Conservation (phyloP, 2,113 vertebrate species). For the Peromyscus californicus region DNA sequence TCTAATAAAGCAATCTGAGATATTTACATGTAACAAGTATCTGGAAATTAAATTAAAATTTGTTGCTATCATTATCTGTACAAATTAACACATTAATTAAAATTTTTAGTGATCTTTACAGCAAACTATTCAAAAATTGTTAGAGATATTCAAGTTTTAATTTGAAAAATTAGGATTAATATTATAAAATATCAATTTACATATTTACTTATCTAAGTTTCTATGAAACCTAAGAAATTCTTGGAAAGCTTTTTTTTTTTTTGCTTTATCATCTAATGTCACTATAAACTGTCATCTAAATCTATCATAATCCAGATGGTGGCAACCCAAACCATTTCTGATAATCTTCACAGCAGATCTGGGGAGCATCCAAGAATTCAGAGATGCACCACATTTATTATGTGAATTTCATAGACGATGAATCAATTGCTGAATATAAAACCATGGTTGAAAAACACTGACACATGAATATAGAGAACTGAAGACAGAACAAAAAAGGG, state of each 20-base stretch:
- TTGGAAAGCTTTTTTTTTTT: not conserved
- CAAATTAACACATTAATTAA: not conserved
- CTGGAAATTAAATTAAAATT: not conserved
- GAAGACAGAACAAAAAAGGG: too few species aligned
- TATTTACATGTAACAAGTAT: not conserved
- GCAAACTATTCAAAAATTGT: not conserved
- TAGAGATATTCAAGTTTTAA: not conserved
- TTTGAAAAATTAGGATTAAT: not conserved
- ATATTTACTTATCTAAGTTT: not conserved
- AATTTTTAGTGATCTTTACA: not conserved
- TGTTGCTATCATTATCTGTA: not conserved
- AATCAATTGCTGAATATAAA: not conserved
- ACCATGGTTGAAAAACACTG: not conserved
- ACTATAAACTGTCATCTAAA: not conserved
- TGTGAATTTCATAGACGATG: not conserved
- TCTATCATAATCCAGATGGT: not conserved
- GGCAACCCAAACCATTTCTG: not conserved
- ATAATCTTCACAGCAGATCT: not conserved
- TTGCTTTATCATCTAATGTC: not conserved
- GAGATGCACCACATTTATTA: not conserved
- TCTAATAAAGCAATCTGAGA: not conserved
- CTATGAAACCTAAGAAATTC: not conserved
- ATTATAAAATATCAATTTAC: not conserved
- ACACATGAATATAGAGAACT: not conserved
- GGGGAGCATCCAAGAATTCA: not conserved